Evolutionary conservation across 2,113 vertebrate species (phyloP), one percentile per base, ranked within the genome.

Genomic region (Syngnathus scovelli): DNA sequence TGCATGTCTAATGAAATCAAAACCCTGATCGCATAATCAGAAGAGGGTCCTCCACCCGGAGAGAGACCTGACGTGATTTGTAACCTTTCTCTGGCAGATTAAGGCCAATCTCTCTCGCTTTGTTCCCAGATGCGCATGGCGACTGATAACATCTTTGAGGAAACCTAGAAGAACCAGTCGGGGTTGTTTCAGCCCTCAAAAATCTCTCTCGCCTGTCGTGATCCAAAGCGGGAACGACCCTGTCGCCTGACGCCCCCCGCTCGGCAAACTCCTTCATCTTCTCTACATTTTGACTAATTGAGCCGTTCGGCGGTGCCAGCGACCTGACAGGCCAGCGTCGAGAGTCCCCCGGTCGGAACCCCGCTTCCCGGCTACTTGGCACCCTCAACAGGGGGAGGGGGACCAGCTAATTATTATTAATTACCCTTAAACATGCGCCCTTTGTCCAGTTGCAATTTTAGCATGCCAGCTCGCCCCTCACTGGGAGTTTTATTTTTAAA

Each of bases 1-100:
- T 91, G 91, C 90, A 91, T 89, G 90, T 90, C 90, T 92, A 92
- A 92, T 92, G 91, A 92, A 92, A 92, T 92, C 91, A 92, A 92
- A 92, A 89, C 90, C 90, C 78, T 83, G 81, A 92, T 92, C 86
- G 86, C 81, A 89, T 91, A 91, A 91, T 92, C 90, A 91, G 88
- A 89, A 87, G 88, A 82, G 79, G 86, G 88, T 85, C 86, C 88
- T 91, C 86, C 82, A 89, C 85, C 82, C 76, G 54, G 78, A 87
- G 76, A 89, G 81, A 85, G 88, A 88, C 89, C 87, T 82, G 83
- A 85, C 81, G 90, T 83, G 88, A 90, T 89, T 90, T 86, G 87
- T 90, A 90, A 90, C 91, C 88, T 90, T 91, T 89, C 83, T 89
- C 83, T 85, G 83, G 83, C 83, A 90, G 90, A 91, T 90, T 85